These are phyloP conservation scores for Alethe diademata DNA, from an alignment of 2,113 vertebrate genomes.

Conservation along the genomic window DNA sequence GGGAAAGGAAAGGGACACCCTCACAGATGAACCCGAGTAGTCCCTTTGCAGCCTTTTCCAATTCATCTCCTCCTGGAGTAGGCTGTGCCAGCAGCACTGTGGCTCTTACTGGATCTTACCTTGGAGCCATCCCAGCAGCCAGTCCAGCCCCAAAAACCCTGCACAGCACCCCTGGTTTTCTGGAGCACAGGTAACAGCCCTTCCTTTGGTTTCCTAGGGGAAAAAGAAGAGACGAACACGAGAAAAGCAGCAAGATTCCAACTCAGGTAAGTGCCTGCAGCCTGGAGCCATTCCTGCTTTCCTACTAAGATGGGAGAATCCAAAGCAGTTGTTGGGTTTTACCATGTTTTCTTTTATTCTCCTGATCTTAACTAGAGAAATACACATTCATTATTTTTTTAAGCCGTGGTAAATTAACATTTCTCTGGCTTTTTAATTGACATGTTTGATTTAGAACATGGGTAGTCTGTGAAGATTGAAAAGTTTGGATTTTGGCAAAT, in stretches of 20 bases:
- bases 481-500: background rate
- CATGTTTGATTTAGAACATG: accelerated
- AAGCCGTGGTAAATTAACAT: background rate
- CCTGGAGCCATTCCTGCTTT: background rate
- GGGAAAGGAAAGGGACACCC: background rate
- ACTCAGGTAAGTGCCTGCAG: conserved; percentile 79
- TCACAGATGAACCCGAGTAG: accelerated
- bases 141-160: background rate
- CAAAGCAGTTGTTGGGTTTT: background rate
- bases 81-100: accelerated
- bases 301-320: background rate
- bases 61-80: background rate
- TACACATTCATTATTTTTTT: background rate
- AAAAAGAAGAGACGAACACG: conserved; percentile 97
- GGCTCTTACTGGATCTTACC: background rate
- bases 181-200: background rate
- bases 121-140: background rate
- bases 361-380: background rate
- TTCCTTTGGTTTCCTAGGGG: conserved; percentile 76
- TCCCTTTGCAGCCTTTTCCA: background rate
- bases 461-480: background rate
- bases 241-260: conserved; percentile 96
- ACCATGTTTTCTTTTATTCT: background rate
- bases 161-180: accelerated
- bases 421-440: background rate